A percentile compares a stretch with the other conserved stretches of the same genome.
Conservation (phyloP, 2,113 vertebrate genomes). For the Vicugna pacos region DNA sequence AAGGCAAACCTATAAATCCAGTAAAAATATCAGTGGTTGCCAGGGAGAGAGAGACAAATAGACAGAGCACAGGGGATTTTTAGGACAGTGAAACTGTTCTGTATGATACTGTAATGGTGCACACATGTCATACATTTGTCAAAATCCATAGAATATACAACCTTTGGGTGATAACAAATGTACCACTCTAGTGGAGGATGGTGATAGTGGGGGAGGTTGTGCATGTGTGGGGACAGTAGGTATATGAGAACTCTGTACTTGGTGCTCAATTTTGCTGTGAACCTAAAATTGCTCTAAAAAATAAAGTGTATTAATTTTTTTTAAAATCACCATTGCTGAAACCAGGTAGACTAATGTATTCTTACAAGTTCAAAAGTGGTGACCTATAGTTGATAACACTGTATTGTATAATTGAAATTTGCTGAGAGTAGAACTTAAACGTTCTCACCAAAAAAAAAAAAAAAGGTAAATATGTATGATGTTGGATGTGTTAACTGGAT, state of each 20-base stretch:
- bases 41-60: background rate
- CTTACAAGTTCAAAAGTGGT: background rate
- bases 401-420: background rate
- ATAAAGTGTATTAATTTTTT: background rate
- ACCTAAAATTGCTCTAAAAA: background rate
- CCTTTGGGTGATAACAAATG: background rate
- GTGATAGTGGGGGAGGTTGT: background rate
- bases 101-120: background rate
- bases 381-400: background rate
- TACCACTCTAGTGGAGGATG: background rate
- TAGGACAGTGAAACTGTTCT: background rate
- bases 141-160: background rate
- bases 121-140: background rate
- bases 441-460: background rate
- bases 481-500: background rate
- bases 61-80: background rate
- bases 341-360: background rate
- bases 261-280: background rate
- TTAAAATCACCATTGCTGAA: background rate
- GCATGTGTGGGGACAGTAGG: background rate
- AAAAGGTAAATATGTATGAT: background rate
- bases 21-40: background rate
- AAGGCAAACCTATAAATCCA: background rate
- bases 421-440: background rate
- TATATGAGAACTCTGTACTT: background rate